These are phyloP conservation scores for Nothura maculosa DNA, from an alignment of 2,797 vertebrate genomes.

Conservation along the genomic window DNA sequence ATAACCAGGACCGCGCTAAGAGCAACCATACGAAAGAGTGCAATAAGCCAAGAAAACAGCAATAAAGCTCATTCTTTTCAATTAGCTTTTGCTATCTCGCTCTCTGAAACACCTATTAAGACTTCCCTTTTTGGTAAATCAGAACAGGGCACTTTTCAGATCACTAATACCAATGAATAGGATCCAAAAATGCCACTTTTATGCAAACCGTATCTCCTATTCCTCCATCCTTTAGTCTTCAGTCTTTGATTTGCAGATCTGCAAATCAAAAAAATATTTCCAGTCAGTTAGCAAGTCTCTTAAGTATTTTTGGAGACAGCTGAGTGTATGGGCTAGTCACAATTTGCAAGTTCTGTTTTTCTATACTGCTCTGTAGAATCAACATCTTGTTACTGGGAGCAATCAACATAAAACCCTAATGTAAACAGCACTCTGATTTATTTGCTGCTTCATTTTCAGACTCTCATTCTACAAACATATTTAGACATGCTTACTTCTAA, in stretches of 20 bases:
- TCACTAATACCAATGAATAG: neutral
- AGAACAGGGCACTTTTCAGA: neutral
- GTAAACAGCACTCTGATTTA: neutral
- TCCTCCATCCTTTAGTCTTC: neutral
- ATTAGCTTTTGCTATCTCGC: neutral
- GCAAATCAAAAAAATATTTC: neutral
- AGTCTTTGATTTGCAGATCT: neutral
- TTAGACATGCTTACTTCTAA: neutral
- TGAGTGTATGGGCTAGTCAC: neutral
- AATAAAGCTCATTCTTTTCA: neutral
- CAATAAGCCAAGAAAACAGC: neutral
- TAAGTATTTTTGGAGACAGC: neutral
- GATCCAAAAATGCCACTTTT: neutral
- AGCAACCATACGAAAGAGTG: neutral
- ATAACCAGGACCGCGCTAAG: neutral
- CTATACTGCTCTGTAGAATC: neutral
- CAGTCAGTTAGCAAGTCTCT: slow-evolving; percentile 2
- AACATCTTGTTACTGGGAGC: neutral
- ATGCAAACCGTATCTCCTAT: neutral
- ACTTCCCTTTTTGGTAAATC: neutral
- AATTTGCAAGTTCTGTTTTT: neutral
- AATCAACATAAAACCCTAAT: neutral
- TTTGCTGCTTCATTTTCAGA: neutral
- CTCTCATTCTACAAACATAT: neutral
- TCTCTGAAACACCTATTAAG: neutral